phyloP scores from a whole-genome alignment of 1,140 invertebrate genomes.

The Cylas formicarius region DNA sequence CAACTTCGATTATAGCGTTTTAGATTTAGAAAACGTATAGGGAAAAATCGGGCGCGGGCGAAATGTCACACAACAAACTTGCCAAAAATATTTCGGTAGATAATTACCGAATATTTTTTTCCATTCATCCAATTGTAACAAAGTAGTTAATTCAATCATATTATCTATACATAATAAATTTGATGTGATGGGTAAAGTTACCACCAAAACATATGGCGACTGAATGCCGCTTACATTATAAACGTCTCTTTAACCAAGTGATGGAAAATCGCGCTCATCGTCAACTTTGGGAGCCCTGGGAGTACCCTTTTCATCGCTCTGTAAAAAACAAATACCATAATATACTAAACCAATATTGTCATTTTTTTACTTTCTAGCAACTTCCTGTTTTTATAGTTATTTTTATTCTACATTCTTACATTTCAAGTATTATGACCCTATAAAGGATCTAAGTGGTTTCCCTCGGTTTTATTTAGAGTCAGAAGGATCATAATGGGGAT shows the following conservation, averaged over 20 bases:
- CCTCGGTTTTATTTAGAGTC: too few species aligned
- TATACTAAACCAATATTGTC: too few species aligned
- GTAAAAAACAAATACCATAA: too few species aligned
- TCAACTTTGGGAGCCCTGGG: conserved; percentile 85
- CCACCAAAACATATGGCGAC: conserved; percentile 13
- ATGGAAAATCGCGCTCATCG: conserved; percentile 92
- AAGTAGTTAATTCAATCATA: conserved; percentile 27
- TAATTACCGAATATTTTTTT: neutral
- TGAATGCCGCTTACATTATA: conserved; percentile 8
- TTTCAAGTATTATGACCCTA: too few species aligned
- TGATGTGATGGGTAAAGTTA: conserved; percentile 17
- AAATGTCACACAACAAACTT: neutral
- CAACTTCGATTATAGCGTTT: conserved; percentile 15
- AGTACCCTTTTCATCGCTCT: conserved; percentile 36
- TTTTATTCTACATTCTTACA: too few species aligned
- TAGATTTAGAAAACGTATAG: conserved; percentile 25
- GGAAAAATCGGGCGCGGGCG: too few species aligned
- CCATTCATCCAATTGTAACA: conserved; percentile 26
- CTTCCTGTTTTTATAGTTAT: too few species aligned
- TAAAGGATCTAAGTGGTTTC: too few species aligned
- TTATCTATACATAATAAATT: conserved; percentile 26
- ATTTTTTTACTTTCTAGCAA: too few species aligned
- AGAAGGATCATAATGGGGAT: too few species aligned
- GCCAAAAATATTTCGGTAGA: neutral
- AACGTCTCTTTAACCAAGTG: conserved; percentile 61